Conservation (phyloP, 2,797 vertebrate genomes). For the Phataginus tetradactyla region DNA sequence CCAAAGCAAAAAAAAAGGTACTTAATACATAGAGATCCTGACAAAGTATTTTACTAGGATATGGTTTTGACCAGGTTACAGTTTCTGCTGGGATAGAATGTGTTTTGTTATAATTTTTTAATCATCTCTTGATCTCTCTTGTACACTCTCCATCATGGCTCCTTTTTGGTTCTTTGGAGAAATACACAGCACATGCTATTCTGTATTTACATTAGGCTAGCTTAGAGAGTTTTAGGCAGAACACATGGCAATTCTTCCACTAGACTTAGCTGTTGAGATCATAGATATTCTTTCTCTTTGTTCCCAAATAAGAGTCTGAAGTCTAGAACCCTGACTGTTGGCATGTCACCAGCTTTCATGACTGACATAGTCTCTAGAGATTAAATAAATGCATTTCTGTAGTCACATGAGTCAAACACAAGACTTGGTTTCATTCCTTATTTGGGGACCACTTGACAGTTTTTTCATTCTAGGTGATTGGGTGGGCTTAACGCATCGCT, state of each 20-base stretch:
- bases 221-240: not conserved
- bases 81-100: not conserved
- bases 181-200: not conserved
- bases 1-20: not conserved
- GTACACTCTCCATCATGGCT: not conserved
- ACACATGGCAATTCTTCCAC: not conserved
- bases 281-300: not conserved
- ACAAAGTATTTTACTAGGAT: not conserved
- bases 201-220: not conserved
- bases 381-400: not conserved
- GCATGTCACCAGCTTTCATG: not conserved
- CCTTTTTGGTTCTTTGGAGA: not conserved
- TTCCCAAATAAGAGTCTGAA: not conserved
- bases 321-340: not conserved
- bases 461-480: not conserved
- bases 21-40: not conserved
- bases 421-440: not conserved
- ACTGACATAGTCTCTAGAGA: not conserved
- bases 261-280: not conserved
- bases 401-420: not conserved
- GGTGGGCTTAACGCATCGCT: not conserved
- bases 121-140: not conserved
- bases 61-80: not conserved
- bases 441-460: not conserved
- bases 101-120: not conserved